Conservation (phyloP, 2,797 vertebrate species). For the Gadopsis marmoratus region DNA sequence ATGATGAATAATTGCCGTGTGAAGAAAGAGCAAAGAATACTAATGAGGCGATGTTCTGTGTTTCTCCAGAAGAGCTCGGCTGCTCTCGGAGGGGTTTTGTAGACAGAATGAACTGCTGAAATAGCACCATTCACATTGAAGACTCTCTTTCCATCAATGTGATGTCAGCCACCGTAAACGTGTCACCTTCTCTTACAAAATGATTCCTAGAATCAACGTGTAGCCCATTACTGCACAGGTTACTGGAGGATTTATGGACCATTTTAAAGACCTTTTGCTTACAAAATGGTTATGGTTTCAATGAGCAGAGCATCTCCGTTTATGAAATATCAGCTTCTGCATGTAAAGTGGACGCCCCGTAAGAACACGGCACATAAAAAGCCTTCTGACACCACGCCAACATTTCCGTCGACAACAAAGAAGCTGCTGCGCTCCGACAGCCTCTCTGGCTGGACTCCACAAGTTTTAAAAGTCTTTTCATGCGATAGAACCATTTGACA, state of each 20-base stretch:
- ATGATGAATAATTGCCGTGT: constrained; percentile 35
- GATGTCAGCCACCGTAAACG: constrained; percentile 33
- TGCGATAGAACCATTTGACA: not conserved
- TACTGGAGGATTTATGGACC: constrained; percentile 36
- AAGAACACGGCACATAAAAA: constrained; percentile 13
- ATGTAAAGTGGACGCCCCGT: constrained; percentile 12
- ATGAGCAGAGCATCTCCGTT: constrained; percentile 4
- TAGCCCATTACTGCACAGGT: constrained; percentile 22
- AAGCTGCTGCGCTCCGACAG: not conserved
- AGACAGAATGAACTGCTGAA: constrained; percentile 17
- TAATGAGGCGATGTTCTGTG: constrained; percentile 20
- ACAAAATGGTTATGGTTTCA: constrained; percentile 25
- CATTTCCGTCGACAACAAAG: not conserved
- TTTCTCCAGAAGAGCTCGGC: constrained; percentile 12
- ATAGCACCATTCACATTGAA: constrained; percentile 1
- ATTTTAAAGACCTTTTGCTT: constrained; percentile 42
- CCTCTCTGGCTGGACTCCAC: not conserved
- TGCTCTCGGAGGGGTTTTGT: not conserved
- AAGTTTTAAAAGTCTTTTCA: not conserved
- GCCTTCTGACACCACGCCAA: not conserved
- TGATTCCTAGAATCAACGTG: constrained; percentile 16
- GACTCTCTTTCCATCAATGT: constrained; percentile 30
- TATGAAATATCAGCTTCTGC: constrained; percentile 41
- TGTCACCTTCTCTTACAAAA: constrained; percentile 11
- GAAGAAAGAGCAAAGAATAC: constrained; percentile 36